These are phyloP conservation scores for Ceratotherium simum DNA, from an alignment of 2,113 vertebrate species.

Conservation along the genomic window DNA sequence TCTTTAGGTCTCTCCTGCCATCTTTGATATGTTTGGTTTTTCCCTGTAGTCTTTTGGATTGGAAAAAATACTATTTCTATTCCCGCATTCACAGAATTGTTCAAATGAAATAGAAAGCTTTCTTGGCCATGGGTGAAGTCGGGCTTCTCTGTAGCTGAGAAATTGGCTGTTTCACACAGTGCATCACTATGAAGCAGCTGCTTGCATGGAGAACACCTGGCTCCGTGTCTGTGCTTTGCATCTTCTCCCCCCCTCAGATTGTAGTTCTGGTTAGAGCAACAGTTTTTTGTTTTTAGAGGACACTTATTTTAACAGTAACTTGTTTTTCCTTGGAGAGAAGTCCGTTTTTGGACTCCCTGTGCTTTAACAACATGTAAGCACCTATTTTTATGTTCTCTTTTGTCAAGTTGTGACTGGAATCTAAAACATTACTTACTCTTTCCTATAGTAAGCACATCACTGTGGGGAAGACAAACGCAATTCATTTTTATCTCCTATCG, in stretches of 20 bases:
- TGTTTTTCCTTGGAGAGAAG: not conserved
- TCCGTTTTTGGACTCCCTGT: not conserved
- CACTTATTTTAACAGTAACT: not conserved
- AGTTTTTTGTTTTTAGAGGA: not conserved
- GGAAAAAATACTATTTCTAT: not conserved
- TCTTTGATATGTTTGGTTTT: not conserved
- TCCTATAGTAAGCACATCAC: not conserved
- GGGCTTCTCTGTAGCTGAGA: not conserved
- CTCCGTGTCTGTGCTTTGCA: not conserved
- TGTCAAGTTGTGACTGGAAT: not conserved
- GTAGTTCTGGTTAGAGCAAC: not conserved
- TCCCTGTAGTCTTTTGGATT: not conserved
- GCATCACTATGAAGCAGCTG: not conserved
- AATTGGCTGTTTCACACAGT: not conserved
- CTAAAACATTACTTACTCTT: not conserved
- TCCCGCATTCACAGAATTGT: not conserved
- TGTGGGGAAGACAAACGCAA: not conserved
- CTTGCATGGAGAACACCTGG: not conserved
- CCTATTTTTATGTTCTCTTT: conserved; percentile 16
- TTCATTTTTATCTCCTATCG: not conserved
- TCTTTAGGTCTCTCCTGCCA: not conserved
- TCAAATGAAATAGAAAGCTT: not conserved
- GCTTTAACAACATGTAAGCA: not conserved
- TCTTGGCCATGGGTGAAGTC: not conserved
- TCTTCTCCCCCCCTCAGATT: not conserved